Evolutionary conservation across 2,797 vertebrate species (phyloP), one percentile per base, ranked within the genome.

Genomic region (Lophotriccus pileatus): DNA sequence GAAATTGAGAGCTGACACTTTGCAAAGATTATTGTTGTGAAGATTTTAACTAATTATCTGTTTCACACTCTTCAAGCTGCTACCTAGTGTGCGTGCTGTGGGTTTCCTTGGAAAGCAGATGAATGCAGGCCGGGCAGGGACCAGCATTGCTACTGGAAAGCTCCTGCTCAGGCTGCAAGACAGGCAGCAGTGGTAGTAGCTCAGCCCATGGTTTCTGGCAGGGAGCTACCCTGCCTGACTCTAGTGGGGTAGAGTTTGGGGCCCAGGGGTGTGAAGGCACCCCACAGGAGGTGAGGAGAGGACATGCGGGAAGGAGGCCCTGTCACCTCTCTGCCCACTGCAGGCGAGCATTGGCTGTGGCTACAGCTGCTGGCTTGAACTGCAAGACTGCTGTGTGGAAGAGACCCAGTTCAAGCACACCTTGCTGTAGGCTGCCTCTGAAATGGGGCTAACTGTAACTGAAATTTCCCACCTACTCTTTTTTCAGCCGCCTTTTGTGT

Each of bases 391-490:
- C 50, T 1, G 1, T 1, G 1, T 22, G 41, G n/a, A 30, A 66
- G 28, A 72, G 56, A 50, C 2, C 1, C 1, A 0, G 9, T 55
- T 80, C 8, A 49, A 39, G 53, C 32, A 6, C 0, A 2, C 22
- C 25, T 72, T 53, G 44, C 55, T 6, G 2, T 44, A 47, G 69
- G 34, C 81, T 87, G 77, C 80, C 37, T 76, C 59, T 64, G 70
- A 56, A 78, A 67, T n/a, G 25, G 27, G 28, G 36, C 56, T 87
- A 32, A 80, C 81, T 2, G 2, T 43, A 85, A 55, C 69, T 90
- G 55, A 44, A 5, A 63, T 91, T 88, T 95, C 62, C 43, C 75
- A 60, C 72, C 76, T 74, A 52, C 68, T 84, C 19, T 68, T 70
- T 92, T 87, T 84, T 76, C 64, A 66, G 20, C n/a, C 68, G 34